Evolutionary conservation across 1,140 invertebrate species (phyloP).

Genomic region (Lerema accius): DNA sequence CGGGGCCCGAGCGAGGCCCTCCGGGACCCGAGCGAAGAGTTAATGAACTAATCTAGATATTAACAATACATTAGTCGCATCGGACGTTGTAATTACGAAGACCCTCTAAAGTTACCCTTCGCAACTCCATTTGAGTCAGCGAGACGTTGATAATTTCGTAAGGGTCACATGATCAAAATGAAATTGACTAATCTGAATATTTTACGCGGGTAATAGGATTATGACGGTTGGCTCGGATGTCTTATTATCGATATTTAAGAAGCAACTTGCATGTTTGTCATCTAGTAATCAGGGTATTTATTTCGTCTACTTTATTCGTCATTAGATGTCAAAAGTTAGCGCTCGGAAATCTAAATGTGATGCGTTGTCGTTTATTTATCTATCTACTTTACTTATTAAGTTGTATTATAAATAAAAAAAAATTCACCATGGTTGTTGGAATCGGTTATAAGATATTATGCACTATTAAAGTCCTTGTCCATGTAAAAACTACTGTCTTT

Average conservation of each 20-base stretch:
- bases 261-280: too few species aligned
- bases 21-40: conserved; percentile 58
- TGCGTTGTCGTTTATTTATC: background rate
- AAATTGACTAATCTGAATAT: conserved; percentile 35
- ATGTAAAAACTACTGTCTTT: too few species aligned
- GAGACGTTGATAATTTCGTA: conserved; percentile 18
- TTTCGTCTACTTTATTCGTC: too few species aligned
- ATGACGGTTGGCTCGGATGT: conserved; percentile 5
- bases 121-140: conserved; percentile 12
- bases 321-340: too few species aligned
- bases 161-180: conserved; percentile 24
- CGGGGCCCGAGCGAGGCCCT: conserved; percentile 25
- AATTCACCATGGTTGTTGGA: too few species aligned
- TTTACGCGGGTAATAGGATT: conserved; percentile 32
- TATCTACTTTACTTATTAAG: too few species aligned
- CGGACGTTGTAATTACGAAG: conserved; percentile 59
- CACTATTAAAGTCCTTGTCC: too few species aligned
- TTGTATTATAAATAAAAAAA: too few species aligned
- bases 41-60: conserved; percentile 77
- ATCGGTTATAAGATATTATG: too few species aligned
- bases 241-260: background rate
- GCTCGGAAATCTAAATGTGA: too few species aligned
- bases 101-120: conserved; percentile 44
- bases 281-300: too few species aligned
- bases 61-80: conserved; percentile 74